phyloP scores from a whole-genome alignment of 2,888 invertebrate species.

The Trypoxylon attenuatum region DNA sequence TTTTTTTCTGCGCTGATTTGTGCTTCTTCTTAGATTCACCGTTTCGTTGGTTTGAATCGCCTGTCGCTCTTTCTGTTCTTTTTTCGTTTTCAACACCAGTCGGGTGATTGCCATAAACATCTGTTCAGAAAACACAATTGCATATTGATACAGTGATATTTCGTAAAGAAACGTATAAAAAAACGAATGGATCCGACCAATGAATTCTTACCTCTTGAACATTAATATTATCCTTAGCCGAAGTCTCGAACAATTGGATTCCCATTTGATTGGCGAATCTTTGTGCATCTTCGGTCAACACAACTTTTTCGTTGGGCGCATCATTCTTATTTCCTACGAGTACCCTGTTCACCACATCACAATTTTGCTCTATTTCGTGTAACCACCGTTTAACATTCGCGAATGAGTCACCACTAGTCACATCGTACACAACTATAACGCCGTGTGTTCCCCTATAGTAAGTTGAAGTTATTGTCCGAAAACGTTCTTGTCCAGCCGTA shows the following conservation, averaged over 20 bases:
- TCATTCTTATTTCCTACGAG: constrained; percentile 99
- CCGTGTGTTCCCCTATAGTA: constrained; percentile 99
- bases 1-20: constrained; percentile 77
- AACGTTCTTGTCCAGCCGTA: constrained; percentile 97
- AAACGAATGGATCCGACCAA: too few relatives aligned
- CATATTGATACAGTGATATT: neutral
- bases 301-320: constrained; percentile 95
- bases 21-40: constrained; percentile 82
- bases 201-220: constrained; percentile 94
- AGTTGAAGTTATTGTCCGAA: constrained; percentile 98
- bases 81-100: constrained; percentile 90
- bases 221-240: constrained; percentile 99
- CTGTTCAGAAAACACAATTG: constrained; percentile 69
- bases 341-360: constrained; percentile 99
- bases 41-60: constrained; percentile 81
- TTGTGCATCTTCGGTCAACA: constrained; percentile 97
- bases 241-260: constrained; percentile 97
- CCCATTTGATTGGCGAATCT: constrained; percentile 98
- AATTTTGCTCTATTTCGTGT: constrained; percentile 99
- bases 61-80: constrained; percentile 86
- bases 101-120: constrained; percentile 85
- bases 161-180: neutral
- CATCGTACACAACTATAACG: constrained; percentile 99
- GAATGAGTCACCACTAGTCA: constrained; percentile 98
- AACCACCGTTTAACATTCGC: constrained; percentile 99